Evolutionary conservation across 2,797 vertebrate genomes (phyloP).

Genomic region (Chlorospingus semifuscus): DNA sequence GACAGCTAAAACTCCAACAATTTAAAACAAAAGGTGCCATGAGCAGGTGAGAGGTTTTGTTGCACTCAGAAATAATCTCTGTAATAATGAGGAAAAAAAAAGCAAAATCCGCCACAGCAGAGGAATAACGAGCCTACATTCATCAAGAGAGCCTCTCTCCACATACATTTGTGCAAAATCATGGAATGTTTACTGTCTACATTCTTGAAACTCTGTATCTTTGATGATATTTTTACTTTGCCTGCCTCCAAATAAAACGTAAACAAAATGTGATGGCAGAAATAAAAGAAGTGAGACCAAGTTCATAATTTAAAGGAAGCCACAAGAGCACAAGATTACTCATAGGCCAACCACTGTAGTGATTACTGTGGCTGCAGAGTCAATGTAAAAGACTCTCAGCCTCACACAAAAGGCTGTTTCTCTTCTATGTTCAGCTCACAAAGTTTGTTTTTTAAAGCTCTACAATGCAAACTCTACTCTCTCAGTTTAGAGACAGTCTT

Average conservation of each 20-base stretch:
- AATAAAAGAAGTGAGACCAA: background rate
- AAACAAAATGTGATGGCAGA: background rate
- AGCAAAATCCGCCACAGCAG: accelerated
- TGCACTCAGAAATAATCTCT: background rate
- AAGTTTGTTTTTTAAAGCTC: background rate
- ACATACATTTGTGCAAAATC: background rate
- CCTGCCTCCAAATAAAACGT: background rate
- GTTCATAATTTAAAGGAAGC: background rate
- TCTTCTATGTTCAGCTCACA: background rate
- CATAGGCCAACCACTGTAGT: background rate
- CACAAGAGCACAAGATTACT: background rate
- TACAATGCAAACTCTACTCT: background rate
- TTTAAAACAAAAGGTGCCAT: background rate
- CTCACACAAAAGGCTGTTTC: background rate
- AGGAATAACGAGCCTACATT: background rate
- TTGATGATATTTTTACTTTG: background rate
- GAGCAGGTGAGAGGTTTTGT: background rate
- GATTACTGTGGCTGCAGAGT: background rate
- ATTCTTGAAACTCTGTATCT: background rate
- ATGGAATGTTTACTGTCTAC: background rate
- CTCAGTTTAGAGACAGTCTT: background rate
- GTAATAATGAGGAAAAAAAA: background rate
- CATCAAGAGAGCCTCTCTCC: background rate
- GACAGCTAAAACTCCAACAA: background rate
- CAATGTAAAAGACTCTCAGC: background rate